Base-by-base conservation (phyloP, 2,797 vertebrate species). In the Myiothlypis coronata region DNA sequence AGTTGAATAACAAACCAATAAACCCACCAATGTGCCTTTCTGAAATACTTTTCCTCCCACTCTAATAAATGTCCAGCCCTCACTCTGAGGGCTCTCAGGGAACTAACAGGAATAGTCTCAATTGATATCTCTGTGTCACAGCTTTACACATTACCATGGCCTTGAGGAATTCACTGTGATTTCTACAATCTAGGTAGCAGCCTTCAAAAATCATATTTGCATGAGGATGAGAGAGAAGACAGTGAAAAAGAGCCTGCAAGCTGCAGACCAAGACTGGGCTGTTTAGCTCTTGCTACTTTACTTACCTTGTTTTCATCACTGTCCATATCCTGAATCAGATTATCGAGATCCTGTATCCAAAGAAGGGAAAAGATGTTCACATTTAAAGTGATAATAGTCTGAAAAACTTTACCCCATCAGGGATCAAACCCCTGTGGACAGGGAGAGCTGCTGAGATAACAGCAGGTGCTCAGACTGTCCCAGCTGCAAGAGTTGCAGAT, bases 241-340 rank as follows among this genome's bases (percentile, higher is more conserved):
- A 5, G 43, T 61, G 39, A 50, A 86, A 57, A 43, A 47, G 18
- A 83, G 28, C 11, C 49, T 1, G 0, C 0, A 61, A 50, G n/a
- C 30, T 55, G 43, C 34, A 64, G 55, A 77, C 2, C 49, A 61
- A 68, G 37, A 20, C 37, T 8, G 14, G 32, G 14, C 46, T 67
- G 20, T 43, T 79, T 11, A 77, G 53, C 27, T 78, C 37, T 46
- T 76, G 43, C 57, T 55, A 3, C 14, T 94, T 61, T 83, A 98
- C 97, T 97, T 89, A 98, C 99, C 98, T 99, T 99, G 96, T 97
- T 99, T 95, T 99, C 99, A 86, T 98, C 97, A 76, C 91, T 98
- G 95, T 99, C 99, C 77, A 98, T 98, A 80, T 99, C 99, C 96
- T 99, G 98, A 95, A 99, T 99, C 88, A 99, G 98, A 92, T 98